These are phyloP conservation scores for Xestobium rufovillosum DNA, from an alignment of 2,888 invertebrate genomes.

Conservation along the genomic window DNA sequence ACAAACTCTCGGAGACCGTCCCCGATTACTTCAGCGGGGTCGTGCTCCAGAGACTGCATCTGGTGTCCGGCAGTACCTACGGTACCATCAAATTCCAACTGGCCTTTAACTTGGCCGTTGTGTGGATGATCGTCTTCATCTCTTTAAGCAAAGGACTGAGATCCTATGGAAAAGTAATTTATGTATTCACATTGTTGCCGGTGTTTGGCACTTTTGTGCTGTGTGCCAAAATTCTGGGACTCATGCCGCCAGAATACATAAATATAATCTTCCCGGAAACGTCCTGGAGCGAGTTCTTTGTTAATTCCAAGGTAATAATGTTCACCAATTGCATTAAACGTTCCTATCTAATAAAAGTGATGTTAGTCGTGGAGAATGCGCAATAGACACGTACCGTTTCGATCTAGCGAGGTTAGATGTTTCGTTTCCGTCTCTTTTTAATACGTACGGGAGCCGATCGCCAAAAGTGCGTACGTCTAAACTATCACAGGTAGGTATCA, in stretches of 20 bases:
- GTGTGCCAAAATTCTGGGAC: slow-evolving; percentile 66
- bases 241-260: slow-evolving; percentile 58
- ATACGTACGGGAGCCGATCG: no score
- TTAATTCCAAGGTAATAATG: slow-evolving; percentile 65
- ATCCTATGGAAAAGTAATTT: slow-evolving; percentile 77
- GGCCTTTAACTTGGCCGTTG: slow-evolving; percentile 81
- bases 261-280: slow-evolving; percentile 71
- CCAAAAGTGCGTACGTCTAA: no score
- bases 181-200: slow-evolving; percentile 71
- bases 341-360: no score
- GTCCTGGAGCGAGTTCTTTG: slow-evolving; percentile 77
- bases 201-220: slow-evolving; percentile 67
- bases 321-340: background rate
- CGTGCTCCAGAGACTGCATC: slow-evolving; percentile 61
- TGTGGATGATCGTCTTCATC: slow-evolving; percentile 86
- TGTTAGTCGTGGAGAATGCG: no score
- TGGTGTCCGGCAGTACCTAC: slow-evolving; percentile 40
- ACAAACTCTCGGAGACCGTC: slow-evolving; percentile 64
- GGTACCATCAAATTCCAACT: slow-evolving; percentile 77
- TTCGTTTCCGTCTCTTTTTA: no score
- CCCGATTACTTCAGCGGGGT: slow-evolving; percentile 80
- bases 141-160: slow-evolving; percentile 80
- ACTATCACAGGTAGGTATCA: no score
- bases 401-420: no score
- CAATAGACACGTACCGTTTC: no score